Percentiles rank a stretch among this genome's conserved stretches.
phyloP scores from a whole-genome alignment of 2,888 invertebrate genomes.

The Stratiomys singularior region DNA sequence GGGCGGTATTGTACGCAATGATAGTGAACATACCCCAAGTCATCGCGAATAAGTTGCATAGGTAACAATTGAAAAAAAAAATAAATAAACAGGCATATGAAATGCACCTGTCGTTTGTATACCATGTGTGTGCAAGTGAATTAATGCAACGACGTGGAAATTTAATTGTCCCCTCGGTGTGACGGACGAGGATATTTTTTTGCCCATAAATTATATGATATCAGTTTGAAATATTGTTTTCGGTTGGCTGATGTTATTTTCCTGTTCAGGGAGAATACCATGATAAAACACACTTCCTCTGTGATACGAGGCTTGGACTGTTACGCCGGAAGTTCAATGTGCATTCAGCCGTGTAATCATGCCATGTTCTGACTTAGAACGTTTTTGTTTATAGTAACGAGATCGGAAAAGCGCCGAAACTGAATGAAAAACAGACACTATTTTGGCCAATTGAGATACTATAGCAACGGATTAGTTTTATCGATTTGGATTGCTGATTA shows the following conservation, averaged over 20 bases:
- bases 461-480: neutral
- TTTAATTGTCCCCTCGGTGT: neutral
- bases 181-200: neutral
- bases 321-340: constrained; percentile 6
- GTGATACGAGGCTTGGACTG: neutral
- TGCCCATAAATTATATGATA: neutral
- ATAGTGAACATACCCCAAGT: too few species aligned
- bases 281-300: neutral
- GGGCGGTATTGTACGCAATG: too few species aligned
- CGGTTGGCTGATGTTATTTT: neutral
- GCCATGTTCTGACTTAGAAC: neutral
- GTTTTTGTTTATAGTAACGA: neutral
- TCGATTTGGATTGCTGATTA: neutral
- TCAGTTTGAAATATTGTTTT: neutral
- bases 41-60: too few species aligned
- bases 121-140: neutral
- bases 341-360: constrained; percentile 21
- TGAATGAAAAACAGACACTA: neutral
- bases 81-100: neutral
- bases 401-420: too few species aligned
- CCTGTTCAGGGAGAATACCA: neutral
- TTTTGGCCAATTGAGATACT: neutral
- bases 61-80: neutral
- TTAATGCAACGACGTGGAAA: neutral
- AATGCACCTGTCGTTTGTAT: constrained; percentile 4